Conservation (phyloP, 2,888 invertebrate species). For the Orthosia gracilis region DNA sequence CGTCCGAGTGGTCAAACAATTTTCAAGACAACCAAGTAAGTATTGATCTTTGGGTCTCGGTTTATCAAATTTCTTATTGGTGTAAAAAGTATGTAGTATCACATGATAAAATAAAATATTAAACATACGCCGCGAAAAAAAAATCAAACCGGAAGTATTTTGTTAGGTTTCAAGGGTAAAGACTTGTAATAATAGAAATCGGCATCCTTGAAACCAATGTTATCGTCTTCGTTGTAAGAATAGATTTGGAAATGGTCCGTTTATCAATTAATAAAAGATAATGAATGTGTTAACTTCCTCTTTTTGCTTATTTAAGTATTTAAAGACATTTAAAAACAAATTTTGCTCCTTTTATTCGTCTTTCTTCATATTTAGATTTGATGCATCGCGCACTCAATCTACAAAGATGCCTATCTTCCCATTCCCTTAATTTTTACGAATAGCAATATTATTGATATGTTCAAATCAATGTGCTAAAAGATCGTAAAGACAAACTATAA, state of each 20-base stretch:
- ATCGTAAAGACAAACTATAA: constrained; percentile 4
- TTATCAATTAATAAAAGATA: constrained; percentile 53
- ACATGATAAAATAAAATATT: constrained; percentile 9
- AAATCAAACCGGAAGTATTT: constrained; percentile 47
- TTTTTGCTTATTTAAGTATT: not conserved
- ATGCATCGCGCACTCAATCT: not conserved
- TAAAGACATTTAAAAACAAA: too few relatives aligned
- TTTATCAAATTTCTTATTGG: constrained; percentile 38
- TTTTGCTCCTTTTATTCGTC: not conserved
- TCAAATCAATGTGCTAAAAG: not conserved
- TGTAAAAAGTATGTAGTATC: constrained; percentile 35
- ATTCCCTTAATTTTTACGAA: too few relatives aligned
- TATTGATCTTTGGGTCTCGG: constrained; percentile 72
- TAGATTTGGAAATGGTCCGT: constrained; percentile 56
- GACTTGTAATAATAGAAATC: constrained; percentile 63
- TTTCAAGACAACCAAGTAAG: constrained; percentile 89
- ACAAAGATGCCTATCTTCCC: not conserved
- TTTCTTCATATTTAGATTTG: not conserved
- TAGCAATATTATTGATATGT: too few relatives aligned
- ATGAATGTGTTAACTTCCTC: constrained; percentile 1
- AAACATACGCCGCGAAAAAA: not conserved
- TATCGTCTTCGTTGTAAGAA: constrained; percentile 64
- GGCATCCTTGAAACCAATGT: constrained; percentile 78
- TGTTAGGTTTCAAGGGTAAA: constrained; percentile 54
- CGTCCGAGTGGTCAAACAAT: constrained; percentile 87